Conservation (phyloP, 2,888 invertebrate species). For the Galerucella pusilla region DNA sequence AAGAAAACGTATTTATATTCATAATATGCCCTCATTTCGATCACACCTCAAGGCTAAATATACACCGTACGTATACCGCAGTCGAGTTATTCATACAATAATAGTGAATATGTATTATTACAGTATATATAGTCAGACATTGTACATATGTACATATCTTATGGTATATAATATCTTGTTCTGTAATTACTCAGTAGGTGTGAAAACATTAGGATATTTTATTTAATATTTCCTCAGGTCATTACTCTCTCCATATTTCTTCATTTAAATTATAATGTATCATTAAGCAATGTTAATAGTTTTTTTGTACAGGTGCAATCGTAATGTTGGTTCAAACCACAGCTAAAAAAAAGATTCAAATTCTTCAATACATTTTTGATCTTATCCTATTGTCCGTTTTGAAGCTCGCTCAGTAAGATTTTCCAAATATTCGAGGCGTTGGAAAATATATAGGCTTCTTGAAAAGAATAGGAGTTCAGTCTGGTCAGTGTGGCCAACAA, state of each 20-base stretch:
- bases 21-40: constrained; percentile 35
- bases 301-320: too few species aligned
- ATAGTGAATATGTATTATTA: constrained; percentile 33
- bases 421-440: too few species aligned
- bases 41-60: constrained; percentile 34
- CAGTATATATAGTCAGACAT: constrained; percentile 9
- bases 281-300: too few species aligned
- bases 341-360: too few species aligned
- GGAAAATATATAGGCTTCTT: too few species aligned
- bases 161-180: constrained; percentile 31
- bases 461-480: too few species aligned
- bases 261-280: neutral
- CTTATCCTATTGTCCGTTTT: too few species aligned
- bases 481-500: too few species aligned
- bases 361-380: too few species aligned
- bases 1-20: constrained; percentile 31
- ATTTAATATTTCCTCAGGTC: constrained; percentile 33
- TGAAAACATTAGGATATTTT: constrained; percentile 37
- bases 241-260: constrained; percentile 10
- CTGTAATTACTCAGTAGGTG: constrained; percentile 36
- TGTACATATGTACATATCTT: constrained; percentile 17
- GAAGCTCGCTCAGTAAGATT: too few species aligned
- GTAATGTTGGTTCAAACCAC: too few species aligned
- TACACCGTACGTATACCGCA: neutral
- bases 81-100: constrained; percentile 27